phyloP scores from a whole-genome alignment of 1,140 invertebrate species.

The Drosophila albomicans region DNA sequence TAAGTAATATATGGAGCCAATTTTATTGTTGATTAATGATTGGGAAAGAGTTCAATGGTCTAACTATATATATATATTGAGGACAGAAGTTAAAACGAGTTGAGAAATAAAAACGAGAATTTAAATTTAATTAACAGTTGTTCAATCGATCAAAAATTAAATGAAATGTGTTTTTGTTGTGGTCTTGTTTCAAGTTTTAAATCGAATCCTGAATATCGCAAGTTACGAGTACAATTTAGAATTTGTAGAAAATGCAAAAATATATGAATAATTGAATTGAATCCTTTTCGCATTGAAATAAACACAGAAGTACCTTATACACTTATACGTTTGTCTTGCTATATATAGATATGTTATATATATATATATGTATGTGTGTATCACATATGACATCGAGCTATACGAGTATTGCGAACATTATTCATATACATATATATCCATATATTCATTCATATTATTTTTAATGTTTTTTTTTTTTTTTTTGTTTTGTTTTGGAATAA shows the following conservation, averaged over 20 bases:
- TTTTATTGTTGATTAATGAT: slow-evolving; percentile 22
- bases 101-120: neutral
- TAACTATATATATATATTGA: slow-evolving; percentile 2
- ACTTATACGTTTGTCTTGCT: slow-evolving; percentile 30
- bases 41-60: slow-evolving; percentile 14
- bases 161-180: slow-evolving; percentile 7
- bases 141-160: neutral
- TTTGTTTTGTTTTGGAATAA: slow-evolving; percentile 29
- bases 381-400: slow-evolving; percentile 65
- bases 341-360: slow-evolving; percentile 34
- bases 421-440: slow-evolving; percentile 60
- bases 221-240: slow-evolving; percentile 1
- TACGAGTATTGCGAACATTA: slow-evolving; percentile 58
- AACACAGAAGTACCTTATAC: slow-evolving; percentile 49
- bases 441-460: slow-evolving; percentile 66
- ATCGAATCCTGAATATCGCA: slow-evolving; percentile 9
- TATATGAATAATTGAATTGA: slow-evolving; percentile 34
- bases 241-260: slow-evolving; percentile 31
- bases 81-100: slow-evolving; percentile 7
- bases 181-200: neutral
- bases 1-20: slow-evolving; percentile 43
- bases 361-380: slow-evolving; percentile 43
- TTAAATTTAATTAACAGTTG: slow-evolving; percentile 4
- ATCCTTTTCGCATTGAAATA: slow-evolving; percentile 24
- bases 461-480: slow-evolving; percentile 45